Evolutionary conservation across 2,113 vertebrate species (phyloP).

Genomic region (Melanerpes formicivorus): DNA sequence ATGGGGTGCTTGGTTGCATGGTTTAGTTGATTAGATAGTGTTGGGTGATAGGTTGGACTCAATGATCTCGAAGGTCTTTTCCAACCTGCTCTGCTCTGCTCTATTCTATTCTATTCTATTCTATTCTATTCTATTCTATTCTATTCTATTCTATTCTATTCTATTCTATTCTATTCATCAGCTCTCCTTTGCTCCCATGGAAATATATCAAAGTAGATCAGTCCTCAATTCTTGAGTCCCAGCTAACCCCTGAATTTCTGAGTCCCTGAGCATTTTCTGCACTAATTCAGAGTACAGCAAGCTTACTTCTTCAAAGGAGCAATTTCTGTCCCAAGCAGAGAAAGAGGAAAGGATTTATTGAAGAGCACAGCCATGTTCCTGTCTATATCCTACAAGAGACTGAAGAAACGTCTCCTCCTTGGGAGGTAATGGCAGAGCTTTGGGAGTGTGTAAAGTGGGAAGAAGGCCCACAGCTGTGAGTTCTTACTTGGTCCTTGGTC

Average conservation of each 20-base stretch:
- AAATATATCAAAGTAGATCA: not conserved
- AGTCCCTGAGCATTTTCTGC: not conserved
- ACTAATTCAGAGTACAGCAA: not conserved
- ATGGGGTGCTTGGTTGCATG: no score
- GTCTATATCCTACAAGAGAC: not conserved
- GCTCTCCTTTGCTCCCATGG: not conserved
- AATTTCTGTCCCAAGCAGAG: not conserved
- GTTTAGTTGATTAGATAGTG: no score
- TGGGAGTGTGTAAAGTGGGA: not conserved
- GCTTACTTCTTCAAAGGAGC: not conserved
- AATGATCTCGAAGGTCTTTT: no score
- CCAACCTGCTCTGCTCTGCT: no score
- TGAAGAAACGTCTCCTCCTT: not conserved
- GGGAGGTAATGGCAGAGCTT: not conserved
- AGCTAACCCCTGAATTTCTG: not conserved
- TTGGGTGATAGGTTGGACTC: no score
- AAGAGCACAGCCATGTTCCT: not conserved
- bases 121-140: no score
- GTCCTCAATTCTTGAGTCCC: not conserved
- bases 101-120: no score
- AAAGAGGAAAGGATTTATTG: not conserved
- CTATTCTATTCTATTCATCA: not conserved
- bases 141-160: no score
- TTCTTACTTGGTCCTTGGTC: not conserved
- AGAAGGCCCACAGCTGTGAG: not conserved